phyloP scores from a whole-genome alignment of 2,888 invertebrate genomes.

The Melinopterus prodromus region DNA sequence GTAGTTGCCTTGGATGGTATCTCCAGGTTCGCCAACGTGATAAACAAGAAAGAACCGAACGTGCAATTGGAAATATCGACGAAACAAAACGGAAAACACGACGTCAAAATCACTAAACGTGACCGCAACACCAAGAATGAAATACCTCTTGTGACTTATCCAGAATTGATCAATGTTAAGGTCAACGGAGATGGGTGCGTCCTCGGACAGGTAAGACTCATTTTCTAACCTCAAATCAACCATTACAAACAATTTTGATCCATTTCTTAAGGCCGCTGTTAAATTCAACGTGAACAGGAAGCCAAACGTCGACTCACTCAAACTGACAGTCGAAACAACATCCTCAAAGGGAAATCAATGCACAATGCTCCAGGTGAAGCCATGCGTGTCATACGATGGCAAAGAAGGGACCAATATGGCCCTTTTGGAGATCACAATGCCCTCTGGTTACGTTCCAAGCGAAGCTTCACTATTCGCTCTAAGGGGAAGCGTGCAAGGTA shows the following conservation, averaged over 20 bases:
- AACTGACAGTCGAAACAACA: conserved; percentile 60
- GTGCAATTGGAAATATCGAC: conserved; percentile 59
- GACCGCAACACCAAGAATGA: conserved; percentile 63
- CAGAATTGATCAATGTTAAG: conserved; percentile 60
- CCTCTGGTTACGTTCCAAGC: conserved; percentile 71
- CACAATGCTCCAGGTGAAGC: conserved; percentile 58
- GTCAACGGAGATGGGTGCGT: conserved; percentile 66
- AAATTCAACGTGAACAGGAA: conserved; percentile 63
- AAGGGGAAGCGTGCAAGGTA: conserved; percentile 11
- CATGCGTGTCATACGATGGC: conserved; percentile 56
- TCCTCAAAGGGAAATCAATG: conserved; percentile 61
- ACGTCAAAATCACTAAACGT: conserved; percentile 59
- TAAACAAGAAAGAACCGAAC: conserved; percentile 59
- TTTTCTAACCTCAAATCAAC: not conserved
- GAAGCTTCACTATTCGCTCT: conserved; percentile 63
- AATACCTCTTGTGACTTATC: conserved; percentile 58
- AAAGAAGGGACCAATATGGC: conserved; percentile 69
- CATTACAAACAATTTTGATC: conserved; percentile 10
- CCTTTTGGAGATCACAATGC: conserved; percentile 68
- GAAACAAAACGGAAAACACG: conserved; percentile 57
- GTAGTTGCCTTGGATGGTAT: conserved; percentile 69
- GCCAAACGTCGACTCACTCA: conserved; percentile 63
- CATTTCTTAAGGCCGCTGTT: conserved; percentile 58
- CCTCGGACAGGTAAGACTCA: conserved; percentile 62
- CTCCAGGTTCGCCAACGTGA: conserved; percentile 63